These are phyloP conservation scores for Ctena decussata DNA, from an alignment of 2,888 invertebrate genomes.

Conservation along the genomic window DNA sequence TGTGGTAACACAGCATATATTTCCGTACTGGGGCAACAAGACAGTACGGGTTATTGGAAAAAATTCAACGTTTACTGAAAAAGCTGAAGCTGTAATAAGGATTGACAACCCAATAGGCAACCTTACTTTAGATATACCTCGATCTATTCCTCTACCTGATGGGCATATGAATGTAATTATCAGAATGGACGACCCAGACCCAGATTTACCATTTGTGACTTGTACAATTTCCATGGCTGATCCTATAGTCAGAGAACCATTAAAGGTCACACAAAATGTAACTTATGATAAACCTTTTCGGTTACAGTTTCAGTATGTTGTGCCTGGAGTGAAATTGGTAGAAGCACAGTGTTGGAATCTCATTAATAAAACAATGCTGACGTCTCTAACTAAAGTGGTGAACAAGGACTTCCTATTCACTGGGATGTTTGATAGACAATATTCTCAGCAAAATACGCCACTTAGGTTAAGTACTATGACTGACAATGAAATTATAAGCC, in stretches of 20 bases:
- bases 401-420: constrained; percentile 57
- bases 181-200: constrained; percentile 23
- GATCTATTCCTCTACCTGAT: constrained; percentile 46
- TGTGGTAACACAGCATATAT: constrained; percentile 45
- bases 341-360: constrained; percentile 62
- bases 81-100: constrained; percentile 48
- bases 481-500: constrained; percentile 62
- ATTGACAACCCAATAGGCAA: constrained; percentile 61
- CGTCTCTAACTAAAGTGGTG: constrained; percentile 33
- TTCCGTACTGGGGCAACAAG: constrained; percentile 50
- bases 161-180: constrained; percentile 39
- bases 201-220: constrained; percentile 44
- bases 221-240: constrained; percentile 57
- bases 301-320: constrained; percentile 60
- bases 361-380: constrained; percentile 35
- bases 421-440: constrained; percentile 68
- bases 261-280: constrained; percentile 36
- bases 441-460: constrained; percentile 57
- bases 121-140: constrained; percentile 31
- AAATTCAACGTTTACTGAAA: constrained; percentile 58
- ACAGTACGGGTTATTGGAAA: constrained; percentile 27
- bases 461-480: constrained; percentile 59
- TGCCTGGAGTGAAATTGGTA: constrained; percentile 58
- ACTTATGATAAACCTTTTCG: constrained; percentile 46
- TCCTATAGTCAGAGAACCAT: constrained; percentile 35